Conservation (phyloP, 1,140 invertebrate species). For the Lucilia sericata region DNA sequence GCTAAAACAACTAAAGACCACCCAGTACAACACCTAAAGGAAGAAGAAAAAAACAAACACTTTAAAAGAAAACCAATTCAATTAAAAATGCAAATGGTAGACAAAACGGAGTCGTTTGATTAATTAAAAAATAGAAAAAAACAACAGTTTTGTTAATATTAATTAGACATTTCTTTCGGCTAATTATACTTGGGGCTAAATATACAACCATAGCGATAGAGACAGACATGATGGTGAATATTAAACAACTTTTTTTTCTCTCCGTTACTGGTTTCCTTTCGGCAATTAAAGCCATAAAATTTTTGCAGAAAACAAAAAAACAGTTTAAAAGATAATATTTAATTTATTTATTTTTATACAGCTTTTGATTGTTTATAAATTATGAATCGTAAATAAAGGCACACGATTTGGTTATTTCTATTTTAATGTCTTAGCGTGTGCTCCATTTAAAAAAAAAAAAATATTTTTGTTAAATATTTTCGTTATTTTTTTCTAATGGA, state of each 20-base stretch:
- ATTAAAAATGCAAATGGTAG: constrained; percentile 34
- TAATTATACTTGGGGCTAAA: not conserved
- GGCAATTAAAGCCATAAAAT: not conserved
- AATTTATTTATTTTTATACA: too few species aligned
- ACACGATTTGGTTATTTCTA: too few species aligned
- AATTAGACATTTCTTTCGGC: not conserved
- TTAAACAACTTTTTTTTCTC: not conserved
- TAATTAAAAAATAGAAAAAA: not conserved
- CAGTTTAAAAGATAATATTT: too few species aligned
- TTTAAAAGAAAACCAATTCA: not conserved
- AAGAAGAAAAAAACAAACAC: not conserved
- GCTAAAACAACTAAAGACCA: not conserved
- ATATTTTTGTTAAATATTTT: too few species aligned
- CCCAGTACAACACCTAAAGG: not conserved
- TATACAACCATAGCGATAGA: not conserved
- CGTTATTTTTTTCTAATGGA: too few species aligned
- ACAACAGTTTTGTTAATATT: not conserved
- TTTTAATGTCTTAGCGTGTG: too few species aligned
- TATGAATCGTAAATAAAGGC: too few species aligned
- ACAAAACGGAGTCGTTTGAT: constrained; percentile 21
- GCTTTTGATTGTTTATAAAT: too few species aligned
- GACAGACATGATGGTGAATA: not conserved
- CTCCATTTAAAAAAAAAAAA: too few species aligned
- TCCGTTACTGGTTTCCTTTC: not conserved
- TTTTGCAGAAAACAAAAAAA: too few species aligned